Conservation (phyloP, 2,888 invertebrate species). For the Patella ulyssiponensis region DNA sequence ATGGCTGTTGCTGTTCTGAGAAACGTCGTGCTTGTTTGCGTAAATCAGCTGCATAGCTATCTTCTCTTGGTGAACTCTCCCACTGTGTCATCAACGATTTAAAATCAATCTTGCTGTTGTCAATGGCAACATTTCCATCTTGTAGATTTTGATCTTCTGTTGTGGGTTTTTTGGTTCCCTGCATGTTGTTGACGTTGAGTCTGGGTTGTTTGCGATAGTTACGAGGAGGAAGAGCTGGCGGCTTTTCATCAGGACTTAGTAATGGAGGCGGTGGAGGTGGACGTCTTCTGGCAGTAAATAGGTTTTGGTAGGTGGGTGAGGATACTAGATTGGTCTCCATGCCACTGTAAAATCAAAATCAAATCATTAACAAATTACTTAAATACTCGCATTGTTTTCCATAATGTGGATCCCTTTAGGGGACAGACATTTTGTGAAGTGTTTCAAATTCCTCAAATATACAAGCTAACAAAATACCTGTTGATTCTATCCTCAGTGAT, state of each 20-base stretch:
- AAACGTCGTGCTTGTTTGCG: slow-evolving; percentile 67
- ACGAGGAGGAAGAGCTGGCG: slow-evolving; percentile 60
- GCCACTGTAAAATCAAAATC: slow-evolving; percentile 31
- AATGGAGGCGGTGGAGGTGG: slow-evolving; percentile 46
- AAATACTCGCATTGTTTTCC: too few relatives aligned
- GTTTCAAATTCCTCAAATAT: too few relatives aligned
- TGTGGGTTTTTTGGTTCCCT: slow-evolving; percentile 20
- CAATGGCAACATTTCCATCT: slow-evolving; percentile 29
- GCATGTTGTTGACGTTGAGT: slow-evolving; percentile 21
- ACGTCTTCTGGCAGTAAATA: slow-evolving; percentile 35
- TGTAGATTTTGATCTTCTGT: slow-evolving; percentile 16
- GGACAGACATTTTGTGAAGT: too few relatives aligned
- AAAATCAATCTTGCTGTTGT: slow-evolving; percentile 34
- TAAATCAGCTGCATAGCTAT: slow-evolving; percentile 58
- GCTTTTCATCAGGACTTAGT: slow-evolving; percentile 50
- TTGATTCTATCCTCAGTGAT: too few relatives aligned
- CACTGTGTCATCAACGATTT: slow-evolving; percentile 43
- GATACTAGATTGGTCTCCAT: slow-evolving; percentile 51
- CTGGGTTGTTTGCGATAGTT: slow-evolving; percentile 42
- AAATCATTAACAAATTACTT: not conserved
- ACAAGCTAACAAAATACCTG: too few relatives aligned
- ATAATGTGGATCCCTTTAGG: too few relatives aligned
- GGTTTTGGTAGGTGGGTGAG: slow-evolving; percentile 53
- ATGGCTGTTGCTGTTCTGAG: slow-evolving; percentile 55
- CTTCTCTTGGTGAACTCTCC: slow-evolving; percentile 52